Percentiles rank a stretch among this genome's conserved stretches.
Evolutionary conservation across 2,113 vertebrate genomes (phyloP).

Genomic region (Syrmaticus mikado): DNA sequence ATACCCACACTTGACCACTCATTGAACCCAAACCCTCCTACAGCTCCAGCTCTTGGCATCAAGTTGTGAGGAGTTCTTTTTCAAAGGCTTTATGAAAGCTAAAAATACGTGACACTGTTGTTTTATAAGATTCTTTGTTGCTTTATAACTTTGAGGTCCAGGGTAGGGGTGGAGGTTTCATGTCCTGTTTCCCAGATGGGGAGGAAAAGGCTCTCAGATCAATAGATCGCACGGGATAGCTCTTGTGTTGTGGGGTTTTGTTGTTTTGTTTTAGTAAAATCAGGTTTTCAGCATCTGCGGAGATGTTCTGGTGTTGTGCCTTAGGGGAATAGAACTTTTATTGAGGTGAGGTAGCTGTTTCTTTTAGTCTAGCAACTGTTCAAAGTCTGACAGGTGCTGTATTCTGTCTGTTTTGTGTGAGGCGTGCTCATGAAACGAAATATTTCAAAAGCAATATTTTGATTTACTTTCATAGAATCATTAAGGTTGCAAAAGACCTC

Average conservation of each 20-base stretch:
- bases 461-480: not conserved
- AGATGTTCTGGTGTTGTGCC: rapidly evolving
- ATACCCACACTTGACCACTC: rapidly evolving
- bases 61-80: not conserved
- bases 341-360: not conserved
- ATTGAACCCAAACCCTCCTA: not conserved
- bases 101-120: not conserved
- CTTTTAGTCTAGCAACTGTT: not conserved
- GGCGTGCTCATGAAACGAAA: not conserved
- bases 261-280: not conserved
- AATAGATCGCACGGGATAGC: too few relatives aligned
- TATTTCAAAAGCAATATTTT: not conserved
- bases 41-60: not conserved
- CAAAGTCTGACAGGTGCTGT: not conserved
- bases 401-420: not conserved
- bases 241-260: too few relatives aligned
- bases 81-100: not conserved
- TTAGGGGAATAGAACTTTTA: not conserved
- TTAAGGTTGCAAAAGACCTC: too few relatives aligned
- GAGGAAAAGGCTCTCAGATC: too few relatives aligned
- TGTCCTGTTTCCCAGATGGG: too few relatives aligned
- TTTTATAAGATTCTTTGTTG: not conserved
- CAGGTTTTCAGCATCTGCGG: not conserved
- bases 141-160: not conserved
- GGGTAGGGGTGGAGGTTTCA: not conserved